phyloP scores from a whole-genome alignment of 2,888 invertebrate genomes.

The Platypus cylindrus region DNA sequence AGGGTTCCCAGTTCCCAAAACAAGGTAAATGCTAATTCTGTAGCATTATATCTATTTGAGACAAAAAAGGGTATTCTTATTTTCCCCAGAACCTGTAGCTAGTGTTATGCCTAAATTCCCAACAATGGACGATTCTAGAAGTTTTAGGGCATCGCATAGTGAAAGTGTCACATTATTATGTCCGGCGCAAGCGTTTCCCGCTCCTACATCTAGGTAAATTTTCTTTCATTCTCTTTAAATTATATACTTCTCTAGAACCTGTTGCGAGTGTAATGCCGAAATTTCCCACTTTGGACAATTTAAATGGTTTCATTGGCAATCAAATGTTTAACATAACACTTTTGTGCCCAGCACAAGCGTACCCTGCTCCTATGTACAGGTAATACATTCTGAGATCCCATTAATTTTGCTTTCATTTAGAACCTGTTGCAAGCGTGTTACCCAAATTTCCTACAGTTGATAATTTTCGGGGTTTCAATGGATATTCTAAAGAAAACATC shows the following conservation, averaged over 20 bases:
- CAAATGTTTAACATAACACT: conserved; percentile 35
- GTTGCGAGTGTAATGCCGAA: conserved; percentile 39
- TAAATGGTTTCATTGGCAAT: conserved; percentile 25
- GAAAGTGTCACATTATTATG: conserved; percentile 39
- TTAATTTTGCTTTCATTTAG: conserved; percentile 25
- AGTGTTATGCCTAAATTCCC: conserved; percentile 47
- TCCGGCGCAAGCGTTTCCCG: conserved; percentile 49
- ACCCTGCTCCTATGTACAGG: conserved; percentile 46
- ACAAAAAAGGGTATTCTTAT: too few relatives aligned
- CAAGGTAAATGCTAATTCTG: conserved; percentile 33
- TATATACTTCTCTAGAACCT: conserved; percentile 31
- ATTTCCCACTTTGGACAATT: conserved; percentile 31
- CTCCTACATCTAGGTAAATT: conserved; percentile 40
- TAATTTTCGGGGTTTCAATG: conserved; percentile 47
- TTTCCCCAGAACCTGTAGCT: conserved; percentile 34
- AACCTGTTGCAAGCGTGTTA: conserved; percentile 45
- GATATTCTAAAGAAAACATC: conserved; percentile 29
- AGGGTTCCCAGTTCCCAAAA: conserved; percentile 50
- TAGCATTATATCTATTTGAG: too few relatives aligned
- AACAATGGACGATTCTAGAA: conserved; percentile 40
- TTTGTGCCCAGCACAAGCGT: conserved; percentile 53
- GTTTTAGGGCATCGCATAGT: conserved; percentile 40
- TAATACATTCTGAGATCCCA: too few relatives aligned
- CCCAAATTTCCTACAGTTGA: conserved; percentile 44
- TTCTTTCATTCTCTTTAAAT: background rate